Evolutionary conservation across 2,797 vertebrate species (phyloP), one percentile per base, ranked within the genome.

Genomic region (Macrochelys suwanniensis): DNA sequence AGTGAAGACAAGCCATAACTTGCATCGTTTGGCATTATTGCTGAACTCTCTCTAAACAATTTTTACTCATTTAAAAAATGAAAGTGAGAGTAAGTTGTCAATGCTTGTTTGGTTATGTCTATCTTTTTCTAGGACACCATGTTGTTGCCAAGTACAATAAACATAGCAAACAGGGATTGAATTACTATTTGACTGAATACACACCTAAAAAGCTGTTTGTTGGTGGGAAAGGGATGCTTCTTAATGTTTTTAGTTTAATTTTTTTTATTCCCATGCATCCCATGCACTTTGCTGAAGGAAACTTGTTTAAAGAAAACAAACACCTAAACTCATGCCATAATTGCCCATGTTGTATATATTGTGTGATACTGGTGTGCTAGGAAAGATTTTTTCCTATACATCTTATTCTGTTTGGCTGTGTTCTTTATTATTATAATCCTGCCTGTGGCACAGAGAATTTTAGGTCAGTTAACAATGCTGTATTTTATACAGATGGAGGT

Each of bases 81-180:
- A 82, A 8, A 33, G 12, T 11, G 11, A 4, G 25, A 7, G 9
- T 6, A 57, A 50, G n/a, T 28, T 31, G 19, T 31, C 47, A 68
- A 49, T 9, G 37, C 17, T 56, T 81, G 12, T 6, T 57, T 23
- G 56, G 9, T 19, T n/a, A 33, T 49, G 21, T 50, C 7, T 28
- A 6, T 77, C 23, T 25, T 82, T 5, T 47, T 78, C 42, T 0
- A 0, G 51, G 47, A 3, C 56, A 0, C 1, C 0, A 0, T 50
- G 51, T 19, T 50, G 17, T 49, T 49, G 49, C 15, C 4, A 11
- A 54, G 21, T 7, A 3, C 89, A 59, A 65, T n/a, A 83, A 61
- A 87, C 17, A 16, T 49, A 81, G 15, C 9, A 88, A 2, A 6
- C 77, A 61, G 3, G 5, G 12, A 82, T 88, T 45, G 21, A 33